Conservation (phyloP, 2,888 invertebrate species). For the Beris morrisii region DNA sequence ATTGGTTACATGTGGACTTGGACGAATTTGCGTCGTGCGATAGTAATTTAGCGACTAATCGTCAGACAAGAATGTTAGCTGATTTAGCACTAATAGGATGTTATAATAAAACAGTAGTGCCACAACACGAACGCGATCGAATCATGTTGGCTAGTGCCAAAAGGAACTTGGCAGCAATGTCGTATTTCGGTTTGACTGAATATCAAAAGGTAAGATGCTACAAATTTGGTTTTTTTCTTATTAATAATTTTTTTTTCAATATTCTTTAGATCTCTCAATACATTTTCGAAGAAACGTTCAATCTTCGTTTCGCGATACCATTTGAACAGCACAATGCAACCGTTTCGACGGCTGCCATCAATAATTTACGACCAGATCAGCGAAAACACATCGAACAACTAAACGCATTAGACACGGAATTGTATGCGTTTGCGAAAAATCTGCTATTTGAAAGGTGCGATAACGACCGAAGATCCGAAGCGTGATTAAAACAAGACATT, state of each 20-base stretch:
- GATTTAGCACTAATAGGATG: slow-evolving; percentile 94
- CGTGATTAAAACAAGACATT: no score
- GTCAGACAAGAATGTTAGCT: slow-evolving; percentile 97
- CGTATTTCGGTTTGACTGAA: slow-evolving; percentile 97
- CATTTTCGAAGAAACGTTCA: slow-evolving; percentile 93
- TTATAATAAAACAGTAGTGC: slow-evolving; percentile 83
- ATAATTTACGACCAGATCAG: slow-evolving; percentile 74
- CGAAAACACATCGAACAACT: slow-evolving; percentile 73
- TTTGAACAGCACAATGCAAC: slow-evolving; percentile 93
- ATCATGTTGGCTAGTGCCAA: slow-evolving; percentile 95
- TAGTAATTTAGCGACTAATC: slow-evolving; percentile 92
- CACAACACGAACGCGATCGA: slow-evolving; percentile 72
- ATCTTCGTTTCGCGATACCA: slow-evolving; percentile 83
- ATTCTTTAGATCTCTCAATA: slow-evolving; percentile 76
- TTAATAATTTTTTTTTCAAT: not conserved
- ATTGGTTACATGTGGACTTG: slow-evolving; percentile 87
- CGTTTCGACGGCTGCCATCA: slow-evolving; percentile 79
- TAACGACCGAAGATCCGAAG: no score
- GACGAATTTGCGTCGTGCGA: slow-evolving; percentile 90
- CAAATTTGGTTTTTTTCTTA: not conserved
- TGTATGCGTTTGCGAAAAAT: slow-evolving; percentile 90
- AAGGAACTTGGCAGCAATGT: slow-evolving; percentile 90
- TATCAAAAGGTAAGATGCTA: slow-evolving; percentile 67
- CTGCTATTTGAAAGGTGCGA: slow-evolving; percentile 74
- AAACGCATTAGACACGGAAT: slow-evolving; percentile 87